A percentile compares a stretch with the other conserved stretches of the same genome.
Evolutionary conservation across 2,888 invertebrate species (phyloP).

Genomic region (Buathra laborator): DNA sequence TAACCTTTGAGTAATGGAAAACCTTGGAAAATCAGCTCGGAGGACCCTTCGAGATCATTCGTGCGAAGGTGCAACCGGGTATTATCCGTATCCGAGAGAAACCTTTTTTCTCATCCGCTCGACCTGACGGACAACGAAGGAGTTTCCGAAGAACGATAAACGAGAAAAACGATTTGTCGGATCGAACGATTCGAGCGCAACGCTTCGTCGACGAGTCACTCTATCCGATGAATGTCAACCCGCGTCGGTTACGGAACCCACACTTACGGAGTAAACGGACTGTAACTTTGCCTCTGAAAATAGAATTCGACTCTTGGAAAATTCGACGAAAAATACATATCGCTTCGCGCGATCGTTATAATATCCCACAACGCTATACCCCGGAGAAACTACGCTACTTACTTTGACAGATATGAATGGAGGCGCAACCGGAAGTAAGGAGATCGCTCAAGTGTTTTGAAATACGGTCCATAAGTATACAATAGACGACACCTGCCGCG

Average conservation of each 20-base stretch:
- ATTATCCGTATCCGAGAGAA: constrained; percentile 23
- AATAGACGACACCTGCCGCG: neutral
- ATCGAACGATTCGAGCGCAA: neutral
- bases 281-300: neutral
- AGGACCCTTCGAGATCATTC: constrained; percentile 29
- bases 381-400: neutral
- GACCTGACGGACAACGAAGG: constrained; percentile 29
- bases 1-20: constrained; percentile 43
- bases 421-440: constrained; percentile 33
- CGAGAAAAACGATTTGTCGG: constrained; percentile 15
- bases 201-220: constrained; percentile 8
- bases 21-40: constrained; percentile 14
- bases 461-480: neutral
- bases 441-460: constrained; percentile 31
- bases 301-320: constrained; percentile 8
- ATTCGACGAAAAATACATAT: neutral
- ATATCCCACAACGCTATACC: neutral
- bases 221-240: constrained; percentile 23
- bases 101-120: neutral
- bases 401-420: constrained; percentile 46
- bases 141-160: neutral
- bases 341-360: neutral
- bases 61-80: neutral
- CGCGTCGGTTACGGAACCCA: neutral
- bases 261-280: neutral